phyloP scores from a whole-genome alignment of 2,888 invertebrate genomes.

The Ypsolopha scabrella region DNA sequence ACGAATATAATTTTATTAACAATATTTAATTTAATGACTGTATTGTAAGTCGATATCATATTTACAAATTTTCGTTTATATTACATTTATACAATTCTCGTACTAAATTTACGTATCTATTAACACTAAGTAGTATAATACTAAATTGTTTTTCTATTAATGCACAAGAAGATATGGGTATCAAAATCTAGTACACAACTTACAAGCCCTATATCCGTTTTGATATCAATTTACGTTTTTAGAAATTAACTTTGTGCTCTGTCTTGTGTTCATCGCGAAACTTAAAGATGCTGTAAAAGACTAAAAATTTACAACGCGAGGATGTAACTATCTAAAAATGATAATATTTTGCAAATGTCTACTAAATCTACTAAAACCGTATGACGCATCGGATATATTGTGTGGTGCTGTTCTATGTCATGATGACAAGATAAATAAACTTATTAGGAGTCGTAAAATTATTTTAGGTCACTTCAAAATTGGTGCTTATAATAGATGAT shows the following conservation, averaged over 20 bases:
- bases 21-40: constrained; percentile 69
- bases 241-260: neutral
- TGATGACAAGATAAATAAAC: no score
- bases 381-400: no score
- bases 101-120: constrained; percentile 21
- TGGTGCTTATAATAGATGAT: no score
- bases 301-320: no score
- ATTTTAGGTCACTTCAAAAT: no score
- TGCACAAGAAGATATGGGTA: constrained; percentile 5
- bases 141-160: constrained; percentile 4
- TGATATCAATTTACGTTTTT: neutral
- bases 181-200: constrained; percentile 7
- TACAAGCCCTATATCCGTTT: constrained; percentile 5
- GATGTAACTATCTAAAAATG: no score
- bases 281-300: constrained; percentile 13
- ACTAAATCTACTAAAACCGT: no score
- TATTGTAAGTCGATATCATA: constrained; percentile 65
- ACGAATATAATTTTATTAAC: constrained; percentile 71
- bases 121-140: constrained; percentile 2
- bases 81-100: constrained; percentile 66
- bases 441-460: no score
- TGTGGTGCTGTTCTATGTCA: no score
- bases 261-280: neutral
- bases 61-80: constrained; percentile 56
- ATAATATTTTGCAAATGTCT: no score